These are phyloP conservation scores for Cheilosia variabilis DNA, from an alignment of 2,888 invertebrate species.

Conservation along the genomic window DNA sequence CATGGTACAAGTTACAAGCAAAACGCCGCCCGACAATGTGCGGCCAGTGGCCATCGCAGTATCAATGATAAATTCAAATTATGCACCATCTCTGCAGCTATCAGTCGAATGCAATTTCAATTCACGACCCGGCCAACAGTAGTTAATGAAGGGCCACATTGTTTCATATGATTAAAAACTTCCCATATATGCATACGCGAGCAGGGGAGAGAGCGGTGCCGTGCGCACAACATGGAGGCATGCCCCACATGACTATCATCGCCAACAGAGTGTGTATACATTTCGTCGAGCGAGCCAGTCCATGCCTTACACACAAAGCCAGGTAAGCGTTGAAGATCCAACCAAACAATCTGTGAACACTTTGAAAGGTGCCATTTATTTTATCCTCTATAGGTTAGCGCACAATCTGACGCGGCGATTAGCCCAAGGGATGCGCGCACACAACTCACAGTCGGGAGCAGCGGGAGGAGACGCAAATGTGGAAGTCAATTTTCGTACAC, in stretches of 20 bases:
- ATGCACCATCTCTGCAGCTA: conserved; percentile 36
- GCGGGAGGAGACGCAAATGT: conserved; percentile 64
- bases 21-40: conserved; percentile 46
- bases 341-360: conserved; percentile 75
- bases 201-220: background rate
- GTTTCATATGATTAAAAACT: conserved; percentile 74
- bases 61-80: conserved; percentile 70
- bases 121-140: conserved; percentile 68
- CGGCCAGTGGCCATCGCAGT: background rate
- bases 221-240: conserved; percentile 10
- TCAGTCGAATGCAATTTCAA: conserved; percentile 68
- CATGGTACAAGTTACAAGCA: conserved; percentile 39
- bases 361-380: conserved; percentile 76
- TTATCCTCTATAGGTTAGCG: conserved; percentile 76
- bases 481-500: conserved; percentile 75
- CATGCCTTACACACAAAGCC: conserved; percentile 39
- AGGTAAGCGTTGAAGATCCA: conserved; percentile 68
- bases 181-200: conserved; percentile 29
- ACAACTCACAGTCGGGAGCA: conserved; percentile 25
- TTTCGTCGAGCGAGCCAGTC: conserved; percentile 20
- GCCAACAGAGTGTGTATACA: conserved; percentile 26
- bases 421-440: conserved; percentile 69
- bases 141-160: conserved; percentile 75
- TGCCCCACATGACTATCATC: conserved; percentile 40
- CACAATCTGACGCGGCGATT: conserved; percentile 74